Conservation (phyloP, 2,113 vertebrate genomes). For the Saccopteryx bilineata region DNA sequence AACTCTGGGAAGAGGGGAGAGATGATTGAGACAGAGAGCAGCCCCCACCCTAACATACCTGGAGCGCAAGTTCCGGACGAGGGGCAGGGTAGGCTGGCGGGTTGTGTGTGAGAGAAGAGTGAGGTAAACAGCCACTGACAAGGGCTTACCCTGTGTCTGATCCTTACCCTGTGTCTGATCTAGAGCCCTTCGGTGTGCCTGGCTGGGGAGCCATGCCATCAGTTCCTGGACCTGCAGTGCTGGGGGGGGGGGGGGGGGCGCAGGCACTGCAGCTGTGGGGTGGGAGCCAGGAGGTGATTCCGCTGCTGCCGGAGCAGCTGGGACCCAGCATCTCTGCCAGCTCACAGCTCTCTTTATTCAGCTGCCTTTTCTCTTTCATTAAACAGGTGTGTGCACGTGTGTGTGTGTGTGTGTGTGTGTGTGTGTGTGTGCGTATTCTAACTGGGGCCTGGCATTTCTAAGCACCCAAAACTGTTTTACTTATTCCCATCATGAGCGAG, state of each 20-base stretch:
- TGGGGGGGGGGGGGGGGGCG: fast-evolving
- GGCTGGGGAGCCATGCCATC: too few species aligned
- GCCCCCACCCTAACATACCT: background rate
- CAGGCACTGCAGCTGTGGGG: too few species aligned
- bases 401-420: background rate
- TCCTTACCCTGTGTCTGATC: background rate
- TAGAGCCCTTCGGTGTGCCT: background rate
- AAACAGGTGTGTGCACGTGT: background rate
- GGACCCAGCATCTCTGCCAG: background rate
- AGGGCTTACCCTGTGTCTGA: background rate
- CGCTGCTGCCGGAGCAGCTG: background rate
- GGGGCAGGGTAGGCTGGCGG: background rate
- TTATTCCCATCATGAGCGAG: background rate
- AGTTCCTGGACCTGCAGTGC: background rate
- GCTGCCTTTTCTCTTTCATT: background rate
- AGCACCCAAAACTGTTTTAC: background rate
- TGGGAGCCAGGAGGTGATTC: too few species aligned
- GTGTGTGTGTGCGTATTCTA: background rate
- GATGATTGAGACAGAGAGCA: background rate
- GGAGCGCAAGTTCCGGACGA: background rate
- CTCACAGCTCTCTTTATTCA: constrained; percentile 2
- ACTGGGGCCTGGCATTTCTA: background rate
- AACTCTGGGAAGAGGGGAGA: background rate
- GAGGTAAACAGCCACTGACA: background rate
- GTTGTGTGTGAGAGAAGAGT: background rate